Conservation (phyloP, 2,797 vertebrate species). For the Eutrigla gurnardus region DNA sequence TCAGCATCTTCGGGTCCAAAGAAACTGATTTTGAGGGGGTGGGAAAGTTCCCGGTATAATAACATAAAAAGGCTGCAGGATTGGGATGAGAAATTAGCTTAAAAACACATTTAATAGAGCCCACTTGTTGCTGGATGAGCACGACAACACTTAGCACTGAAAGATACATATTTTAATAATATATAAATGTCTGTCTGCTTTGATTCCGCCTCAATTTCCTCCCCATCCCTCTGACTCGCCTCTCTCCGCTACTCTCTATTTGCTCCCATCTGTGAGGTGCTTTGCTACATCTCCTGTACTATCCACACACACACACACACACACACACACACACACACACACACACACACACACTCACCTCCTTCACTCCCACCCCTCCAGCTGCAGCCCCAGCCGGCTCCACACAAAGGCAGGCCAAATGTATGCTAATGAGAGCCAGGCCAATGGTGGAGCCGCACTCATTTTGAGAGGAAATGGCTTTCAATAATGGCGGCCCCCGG, state of each 20-base stretch:
- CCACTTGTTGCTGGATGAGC: neutral
- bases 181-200: conserved; percentile 40
- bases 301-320: conserved; percentile 33
- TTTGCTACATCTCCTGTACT: conserved; percentile 56
- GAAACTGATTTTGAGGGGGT: conserved; percentile 36
- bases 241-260: conserved; percentile 42
- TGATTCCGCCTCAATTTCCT: conserved; percentile 36
- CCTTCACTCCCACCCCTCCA: conserved; percentile 66
- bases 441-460: conserved; percentile 78
- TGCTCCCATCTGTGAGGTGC: conserved; percentile 65
- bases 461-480: conserved; percentile 85
- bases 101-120: neutral
- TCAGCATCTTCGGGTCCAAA: conserved; percentile 32
- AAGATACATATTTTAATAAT: conserved; percentile 46
- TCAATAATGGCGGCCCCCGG: conserved; percentile 79
- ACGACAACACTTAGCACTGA: neutral
- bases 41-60: conserved; percentile 19
- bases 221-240: conserved; percentile 27
- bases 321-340: conserved; percentile 35
- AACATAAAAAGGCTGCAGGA: neutral
- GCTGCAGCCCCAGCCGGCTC: conserved; percentile 75
- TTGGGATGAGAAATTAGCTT: neutral
- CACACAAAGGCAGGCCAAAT: conserved; percentile 79
- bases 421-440: conserved; percentile 84
- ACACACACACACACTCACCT: conserved; percentile 45